Base-by-base conservation (phyloP, 2,113 vertebrate genomes). In the Pygoscelis antarcticus region DNA sequence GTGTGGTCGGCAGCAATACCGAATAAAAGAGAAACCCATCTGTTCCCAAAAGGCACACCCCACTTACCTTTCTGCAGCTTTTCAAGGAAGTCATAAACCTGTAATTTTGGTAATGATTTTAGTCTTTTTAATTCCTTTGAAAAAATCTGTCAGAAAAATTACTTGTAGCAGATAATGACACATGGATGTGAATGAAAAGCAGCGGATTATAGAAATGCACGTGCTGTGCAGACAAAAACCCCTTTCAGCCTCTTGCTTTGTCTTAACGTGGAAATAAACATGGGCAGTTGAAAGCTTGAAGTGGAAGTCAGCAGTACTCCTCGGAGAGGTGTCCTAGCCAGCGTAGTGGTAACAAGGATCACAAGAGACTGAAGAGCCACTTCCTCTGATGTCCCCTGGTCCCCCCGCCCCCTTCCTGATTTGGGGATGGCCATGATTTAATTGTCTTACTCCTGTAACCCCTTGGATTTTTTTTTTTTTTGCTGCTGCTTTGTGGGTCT, bases 401-500 rank as follows among this genome's bases (percentile, higher is more conserved):
- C 19, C 47, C 57, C 12, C 13, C 2, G 2, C 16, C 55, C 54
- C 29, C 22, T 22, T 27, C 55, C 32, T 65, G 71, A 22, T 60
- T 46, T 66, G 57, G 64, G 36, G n/a, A 11, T 49, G 44, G 26
- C 68, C 2, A 0, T 26, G 29, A 18, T 76, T 78, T 64, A 10
- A 29, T 10, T 4, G 3, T 74, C 54, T 66, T 49, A 10, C 12
- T 58, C 49, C 75, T 90, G 5, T 7, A n/a, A 64, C 69, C 78
- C 58, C 54, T 52, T 34, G 42, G 6, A 1, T 16, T 90, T 47
- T 6, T 6, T 4, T 51, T 51, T 29, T 32, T 83, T 70, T 17
- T 70, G 7, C 61, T 94, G 76, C 46, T 80, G 80, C 64, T 93
- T 51, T 71, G 42, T 92, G 88, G 47, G 57, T 90, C 64, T 79